Conservation (phyloP, 2,797 vertebrate species). For the Gorsachius magnificus region DNA sequence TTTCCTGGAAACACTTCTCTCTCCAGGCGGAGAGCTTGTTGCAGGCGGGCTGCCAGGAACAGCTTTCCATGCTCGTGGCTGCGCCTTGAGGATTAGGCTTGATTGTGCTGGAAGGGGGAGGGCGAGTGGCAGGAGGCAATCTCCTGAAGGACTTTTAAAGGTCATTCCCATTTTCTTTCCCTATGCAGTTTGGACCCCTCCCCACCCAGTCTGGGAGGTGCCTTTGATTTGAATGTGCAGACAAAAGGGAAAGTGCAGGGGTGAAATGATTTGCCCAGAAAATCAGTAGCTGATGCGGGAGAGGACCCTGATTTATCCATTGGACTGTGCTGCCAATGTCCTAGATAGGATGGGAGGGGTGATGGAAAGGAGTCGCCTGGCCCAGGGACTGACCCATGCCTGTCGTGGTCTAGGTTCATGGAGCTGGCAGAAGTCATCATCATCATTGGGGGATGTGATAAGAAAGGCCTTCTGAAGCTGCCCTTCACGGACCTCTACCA, state of each 20-base stretch:
- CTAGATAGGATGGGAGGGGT: neutral
- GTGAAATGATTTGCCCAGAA: neutral
- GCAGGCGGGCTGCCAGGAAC: neutral
- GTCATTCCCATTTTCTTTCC: neutral
- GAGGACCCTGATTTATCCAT: neutral
- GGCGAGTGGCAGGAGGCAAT: neutral
- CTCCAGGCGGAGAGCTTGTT: neutral
- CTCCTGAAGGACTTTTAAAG: neutral
- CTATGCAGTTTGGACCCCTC: neutral
- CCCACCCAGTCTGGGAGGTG: neutral
- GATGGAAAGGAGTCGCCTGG: neutral
- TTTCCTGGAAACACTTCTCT: slow-evolving; percentile 22
- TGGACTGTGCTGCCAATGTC: neutral
- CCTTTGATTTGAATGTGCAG: neutral
- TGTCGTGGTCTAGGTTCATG: slow-evolving; percentile 69
- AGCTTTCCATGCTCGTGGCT: neutral
- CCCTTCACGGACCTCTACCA: slow-evolving; percentile 77
- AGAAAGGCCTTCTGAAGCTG: slow-evolving; percentile 76
- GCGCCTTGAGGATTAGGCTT: neutral
- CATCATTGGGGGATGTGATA: slow-evolving; percentile 81
- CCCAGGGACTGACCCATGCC: neutral
- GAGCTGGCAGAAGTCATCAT: slow-evolving; percentile 80
- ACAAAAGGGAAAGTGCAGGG: neutral
- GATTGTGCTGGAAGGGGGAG: neutral
- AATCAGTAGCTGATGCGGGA: neutral